Conservation (phyloP, 2,797 vertebrate genomes). For the Dromococcyx pavoninus region DNA sequence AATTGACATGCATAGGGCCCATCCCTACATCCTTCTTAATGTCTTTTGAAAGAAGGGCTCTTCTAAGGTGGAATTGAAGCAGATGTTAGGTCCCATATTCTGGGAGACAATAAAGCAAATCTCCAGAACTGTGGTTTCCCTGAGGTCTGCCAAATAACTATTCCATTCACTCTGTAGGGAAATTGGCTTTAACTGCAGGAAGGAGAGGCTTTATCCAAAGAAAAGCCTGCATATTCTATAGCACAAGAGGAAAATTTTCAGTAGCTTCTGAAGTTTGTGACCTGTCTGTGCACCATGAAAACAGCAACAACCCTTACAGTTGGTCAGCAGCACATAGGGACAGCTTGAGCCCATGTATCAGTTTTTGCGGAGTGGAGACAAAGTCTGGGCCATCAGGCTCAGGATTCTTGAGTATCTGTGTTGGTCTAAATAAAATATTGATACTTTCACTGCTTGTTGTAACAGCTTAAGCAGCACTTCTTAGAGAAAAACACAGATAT, state of each 20-base stretch:
- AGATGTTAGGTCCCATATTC: neutral
- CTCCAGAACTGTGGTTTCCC: neutral
- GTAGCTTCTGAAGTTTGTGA: neutral
- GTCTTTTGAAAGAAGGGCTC: neutral
- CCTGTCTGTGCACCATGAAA: neutral
- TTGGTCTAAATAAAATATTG: neutral
- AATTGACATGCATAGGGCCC: neutral
- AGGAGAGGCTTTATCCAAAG: neutral
- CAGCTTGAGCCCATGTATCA: rapidly evolving
- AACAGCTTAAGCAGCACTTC: neutral
- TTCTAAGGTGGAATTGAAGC: neutral
- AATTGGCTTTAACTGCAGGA: neutral
- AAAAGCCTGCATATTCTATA: neutral
- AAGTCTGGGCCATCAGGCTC: neutral
- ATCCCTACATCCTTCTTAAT: neutral
- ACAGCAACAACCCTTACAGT: neutral
- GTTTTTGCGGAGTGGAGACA: neutral
- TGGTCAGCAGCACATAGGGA: neutral
- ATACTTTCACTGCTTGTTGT: neutral
- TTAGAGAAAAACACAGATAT: neutral
- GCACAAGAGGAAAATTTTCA: neutral
- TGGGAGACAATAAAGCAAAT: neutral
- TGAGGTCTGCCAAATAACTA: neutral
- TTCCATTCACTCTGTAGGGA: neutral
- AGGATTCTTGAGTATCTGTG: neutral